Evolutionary conservation across 1,140 invertebrate genomes (phyloP), one percentile per base, ranked within the genome.

Genomic region (Stratiolaelaps scimitus): DNA sequence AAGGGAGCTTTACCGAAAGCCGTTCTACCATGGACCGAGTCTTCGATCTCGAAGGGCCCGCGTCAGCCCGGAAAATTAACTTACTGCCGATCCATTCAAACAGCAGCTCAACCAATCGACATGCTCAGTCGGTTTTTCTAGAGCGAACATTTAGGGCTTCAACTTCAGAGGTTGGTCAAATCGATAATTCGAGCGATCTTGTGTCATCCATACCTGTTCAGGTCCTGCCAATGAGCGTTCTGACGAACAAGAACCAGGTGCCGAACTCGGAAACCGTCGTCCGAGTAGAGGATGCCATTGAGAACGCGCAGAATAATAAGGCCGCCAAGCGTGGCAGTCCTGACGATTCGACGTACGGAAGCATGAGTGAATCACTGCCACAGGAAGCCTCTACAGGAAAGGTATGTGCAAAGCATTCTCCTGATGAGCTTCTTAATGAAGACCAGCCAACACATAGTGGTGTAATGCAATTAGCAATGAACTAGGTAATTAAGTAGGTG

Each of bases 271-370:
- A 60, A 23, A 60, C 53, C 2, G 53, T 60, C 15, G 53, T 60
- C 34, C 53, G 53, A 10, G 53, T 60, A 34, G 53, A 60, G 23
- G 53, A 60, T 4, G 17, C 53, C 13, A 60, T 60, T 26, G 53
- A 60, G 23, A 60, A 26, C 10, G 34, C 34, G 10, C 34, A 40
- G 10, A 40, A 10, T 40, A 40, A 40, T 10, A 34, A 26, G 23
- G 26, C 26, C 10, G 53, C 26, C 13, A 60, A 60, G 10, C 53
- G 23, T 15, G 26, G 20, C 53, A 60, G 53, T 26, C 53, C 53
- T 15, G 53, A 60, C 34, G 53, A 60, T 23, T 60, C 53, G 15
- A 60, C 53, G 2, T 60, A 60, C 53, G 53, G 53, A 17, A 60
- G 53, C 53, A 60, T 60, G 53, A 60, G 53, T 10, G 53, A 60